phyloP scores from a whole-genome alignment of 2,113 vertebrate species.

The Amia ocellicauda region DNA sequence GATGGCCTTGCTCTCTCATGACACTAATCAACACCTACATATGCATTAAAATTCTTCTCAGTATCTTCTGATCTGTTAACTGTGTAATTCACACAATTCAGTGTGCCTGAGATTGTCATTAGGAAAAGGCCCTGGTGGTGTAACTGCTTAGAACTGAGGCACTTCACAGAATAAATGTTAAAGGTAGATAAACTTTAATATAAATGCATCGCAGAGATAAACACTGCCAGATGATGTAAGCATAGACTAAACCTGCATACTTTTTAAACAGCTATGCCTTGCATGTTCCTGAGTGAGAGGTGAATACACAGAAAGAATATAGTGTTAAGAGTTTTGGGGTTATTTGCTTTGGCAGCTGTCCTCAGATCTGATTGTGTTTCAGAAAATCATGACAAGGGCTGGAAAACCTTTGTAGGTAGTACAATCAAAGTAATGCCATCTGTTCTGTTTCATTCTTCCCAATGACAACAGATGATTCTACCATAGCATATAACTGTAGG shows the following conservation, averaged over 20 bases:
- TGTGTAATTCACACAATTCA: slow-evolving; percentile 57
- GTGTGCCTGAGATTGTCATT: slow-evolving; percentile 29
- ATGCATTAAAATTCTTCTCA: slow-evolving; percentile 52
- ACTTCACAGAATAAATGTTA: no score
- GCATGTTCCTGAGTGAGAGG: no score
- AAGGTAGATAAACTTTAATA: no score
- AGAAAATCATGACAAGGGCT: slow-evolving; percentile 30
- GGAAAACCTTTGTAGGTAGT: slow-evolving; percentile 54
- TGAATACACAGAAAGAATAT: no score
- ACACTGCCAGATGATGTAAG: background rate
- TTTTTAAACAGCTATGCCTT: no score
- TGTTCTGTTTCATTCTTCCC: slow-evolving; percentile 53
- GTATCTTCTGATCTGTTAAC: slow-evolving; percentile 56
- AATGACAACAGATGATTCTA: slow-evolving; percentile 47
- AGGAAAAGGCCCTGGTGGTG: slow-evolving; percentile 15
- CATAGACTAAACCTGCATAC: no score
- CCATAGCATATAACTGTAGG: slow-evolving; percentile 8
- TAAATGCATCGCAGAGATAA: no score
- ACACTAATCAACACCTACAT: slow-evolving; percentile 62
- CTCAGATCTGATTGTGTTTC: slow-evolving; percentile 38
- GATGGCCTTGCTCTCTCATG: slow-evolving; percentile 40
- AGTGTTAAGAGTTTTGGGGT: background rate
- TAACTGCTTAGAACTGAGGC: slow-evolving; percentile 28
- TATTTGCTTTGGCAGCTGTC: slow-evolving; percentile 43
- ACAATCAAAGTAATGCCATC: slow-evolving; percentile 59